phyloP scores from a whole-genome alignment of 2,113 vertebrate species.

The Neoarius graeffei region DNA sequence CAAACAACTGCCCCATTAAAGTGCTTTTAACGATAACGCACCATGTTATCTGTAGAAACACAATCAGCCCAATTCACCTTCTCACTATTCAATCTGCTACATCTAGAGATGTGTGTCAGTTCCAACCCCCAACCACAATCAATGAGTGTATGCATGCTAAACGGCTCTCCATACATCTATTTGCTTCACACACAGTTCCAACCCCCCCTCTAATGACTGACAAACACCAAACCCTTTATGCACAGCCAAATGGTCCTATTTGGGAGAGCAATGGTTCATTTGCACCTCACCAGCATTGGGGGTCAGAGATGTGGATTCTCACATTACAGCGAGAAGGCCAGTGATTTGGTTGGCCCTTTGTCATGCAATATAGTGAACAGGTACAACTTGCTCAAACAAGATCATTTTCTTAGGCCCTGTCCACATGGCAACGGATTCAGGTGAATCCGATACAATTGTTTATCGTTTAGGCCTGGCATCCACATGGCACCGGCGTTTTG shows the following conservation, averaged over 20 bases:
- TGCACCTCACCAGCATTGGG: conserved; percentile 3
- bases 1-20: conserved; percentile 17
- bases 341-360: not conserved
- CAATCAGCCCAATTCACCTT: conserved; percentile 18
- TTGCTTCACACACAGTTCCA: conserved; percentile 1
- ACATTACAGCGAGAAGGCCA: not conserved
- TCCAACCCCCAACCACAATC: conserved; percentile 1
- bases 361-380: not conserved
- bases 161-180: not conserved
- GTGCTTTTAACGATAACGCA: not conserved
- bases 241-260: conserved; percentile 23
- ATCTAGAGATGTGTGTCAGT: conserved; percentile 25
- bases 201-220: not conserved
- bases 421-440: too few species aligned
- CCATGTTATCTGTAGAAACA: conserved; percentile 29
- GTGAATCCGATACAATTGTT: too few species aligned
- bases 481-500: too few species aligned
- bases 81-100: not conserved
- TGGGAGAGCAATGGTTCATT: conserved; percentile 28
- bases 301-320: conserved; percentile 21
- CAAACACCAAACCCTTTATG: conserved; percentile 10
- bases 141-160: not conserved
- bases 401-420: conserved; percentile 2
- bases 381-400: not conserved
- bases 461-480: too few species aligned